Evolutionary conservation across 2,113 vertebrate genomes (phyloP).

Genomic region (Arizona elegans): DNA sequence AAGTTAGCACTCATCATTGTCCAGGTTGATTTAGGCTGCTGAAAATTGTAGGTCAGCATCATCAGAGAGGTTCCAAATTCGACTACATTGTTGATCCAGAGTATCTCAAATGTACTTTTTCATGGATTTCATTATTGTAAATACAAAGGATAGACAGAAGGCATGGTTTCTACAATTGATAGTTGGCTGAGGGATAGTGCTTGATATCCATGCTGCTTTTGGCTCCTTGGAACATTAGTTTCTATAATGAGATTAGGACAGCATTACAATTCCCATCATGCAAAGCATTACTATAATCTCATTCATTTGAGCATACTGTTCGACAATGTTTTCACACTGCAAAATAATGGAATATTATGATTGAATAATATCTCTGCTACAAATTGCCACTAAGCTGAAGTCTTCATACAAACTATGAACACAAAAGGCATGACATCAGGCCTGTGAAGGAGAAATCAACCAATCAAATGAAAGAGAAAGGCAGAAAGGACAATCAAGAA

Average conservation of each 20-base stretch:
- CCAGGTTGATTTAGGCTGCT: neutral
- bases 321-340: neutral
- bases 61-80: neutral
- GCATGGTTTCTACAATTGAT: neutral
- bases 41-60: neutral
- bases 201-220: neutral
- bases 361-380: neutral
- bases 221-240: neutral
- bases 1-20: neutral
- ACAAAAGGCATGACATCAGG: neutral
- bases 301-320: slow-evolving; percentile 10
- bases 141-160: neutral
- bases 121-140: neutral
- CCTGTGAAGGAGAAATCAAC: neutral
- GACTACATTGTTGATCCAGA: neutral
- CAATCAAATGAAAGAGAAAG: neutral
- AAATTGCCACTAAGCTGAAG: neutral
- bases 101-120: neutral
- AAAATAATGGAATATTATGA: neutral
- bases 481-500: neutral
- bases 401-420: neutral
- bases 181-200: no score
- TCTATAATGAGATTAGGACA: neutral
- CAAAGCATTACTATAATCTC: neutral
- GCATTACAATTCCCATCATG: neutral